phyloP scores from a whole-genome alignment of 2,113 vertebrate genomes.

The Cathartes aura region DNA sequence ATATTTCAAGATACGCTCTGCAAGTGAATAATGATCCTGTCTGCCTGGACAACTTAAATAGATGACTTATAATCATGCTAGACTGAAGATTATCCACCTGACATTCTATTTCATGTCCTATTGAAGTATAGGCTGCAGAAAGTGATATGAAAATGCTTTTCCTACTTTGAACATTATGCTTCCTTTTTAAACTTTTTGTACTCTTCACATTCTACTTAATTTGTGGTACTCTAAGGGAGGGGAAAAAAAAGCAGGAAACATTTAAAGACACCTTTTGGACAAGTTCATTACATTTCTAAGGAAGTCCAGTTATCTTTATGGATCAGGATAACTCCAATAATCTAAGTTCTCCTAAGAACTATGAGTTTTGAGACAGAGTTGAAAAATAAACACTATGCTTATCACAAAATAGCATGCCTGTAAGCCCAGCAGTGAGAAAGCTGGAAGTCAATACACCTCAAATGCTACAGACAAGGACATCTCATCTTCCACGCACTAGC shows the following conservation, averaged over 20 bases:
- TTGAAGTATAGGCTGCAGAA: not conserved
- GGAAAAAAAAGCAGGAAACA: not conserved
- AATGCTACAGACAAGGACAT: not conserved
- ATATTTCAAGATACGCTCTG: slow-evolving; percentile 57
- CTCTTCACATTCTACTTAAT: not conserved
- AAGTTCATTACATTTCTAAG: not conserved
- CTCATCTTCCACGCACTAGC: slow-evolving; percentile 25
- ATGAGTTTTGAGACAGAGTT: not conserved
- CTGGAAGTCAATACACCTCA: slow-evolving; percentile 36
- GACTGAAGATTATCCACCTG: slow-evolving; percentile 5
- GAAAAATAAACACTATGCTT: not conserved
- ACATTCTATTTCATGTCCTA: not conserved
- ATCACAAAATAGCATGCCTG: not conserved
- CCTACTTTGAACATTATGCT: slow-evolving; percentile 11
- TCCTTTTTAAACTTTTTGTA: not conserved
- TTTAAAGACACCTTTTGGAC: not conserved
- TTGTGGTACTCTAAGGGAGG: not conserved
- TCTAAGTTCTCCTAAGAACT: slow-evolving; percentile 33
- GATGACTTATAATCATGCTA: not conserved
- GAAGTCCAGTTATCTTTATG: slow-evolving; percentile 12
- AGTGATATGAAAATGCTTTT: not conserved
- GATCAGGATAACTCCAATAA: not conserved
- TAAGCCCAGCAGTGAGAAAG: not conserved
- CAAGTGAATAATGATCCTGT: slow-evolving; percentile 52
- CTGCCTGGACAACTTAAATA: slow-evolving; percentile 31